A percentile compares a stretch with the other conserved stretches of the same genome.
These are phyloP conservation scores for Julus scanicus DNA, from an alignment of 2,888 invertebrate species.

Conservation along the genomic window DNA sequence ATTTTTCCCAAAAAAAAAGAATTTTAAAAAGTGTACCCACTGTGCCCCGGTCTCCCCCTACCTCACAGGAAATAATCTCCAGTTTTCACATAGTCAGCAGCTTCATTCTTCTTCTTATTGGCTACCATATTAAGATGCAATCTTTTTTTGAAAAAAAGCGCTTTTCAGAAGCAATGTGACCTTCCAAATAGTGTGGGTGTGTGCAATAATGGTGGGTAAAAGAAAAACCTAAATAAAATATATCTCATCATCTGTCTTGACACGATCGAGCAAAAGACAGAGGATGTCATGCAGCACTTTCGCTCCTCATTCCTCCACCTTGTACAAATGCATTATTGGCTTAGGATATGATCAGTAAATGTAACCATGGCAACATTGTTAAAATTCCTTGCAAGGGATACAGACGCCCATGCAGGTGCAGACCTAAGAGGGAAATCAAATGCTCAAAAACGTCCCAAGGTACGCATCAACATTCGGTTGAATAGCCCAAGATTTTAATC, in stretches of 20 bases:
- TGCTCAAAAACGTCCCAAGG: background rate
- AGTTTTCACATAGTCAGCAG: background rate
- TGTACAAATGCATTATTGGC: conserved; percentile 19
- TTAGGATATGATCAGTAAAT: background rate
- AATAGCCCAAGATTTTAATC: background rate
- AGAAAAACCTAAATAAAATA: conserved; percentile 18
- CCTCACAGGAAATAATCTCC: background rate
- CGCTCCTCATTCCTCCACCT: conserved; percentile 19
- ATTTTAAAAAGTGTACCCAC: too few species aligned
- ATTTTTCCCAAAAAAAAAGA: too few species aligned
- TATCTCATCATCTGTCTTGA: conserved; percentile 18
- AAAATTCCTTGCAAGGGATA: background rate
- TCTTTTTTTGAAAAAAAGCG: background rate
- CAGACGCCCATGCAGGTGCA: background rate
- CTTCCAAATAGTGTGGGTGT: background rate
- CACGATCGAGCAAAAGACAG: background rate
- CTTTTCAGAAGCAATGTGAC: background rate
- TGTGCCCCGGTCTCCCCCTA: too few species aligned
- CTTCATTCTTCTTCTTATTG: background rate
- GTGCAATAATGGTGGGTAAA: background rate
- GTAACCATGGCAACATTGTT: background rate
- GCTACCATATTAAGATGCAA: background rate
- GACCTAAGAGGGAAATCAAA: background rate
- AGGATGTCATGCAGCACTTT: conserved; percentile 9
- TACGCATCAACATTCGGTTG: background rate